Percentiles rank a stretch among this genome's conserved stretches.
phyloP scores from a whole-genome alignment of 1,140 invertebrate species.

The Lepidostoma basale region DNA sequence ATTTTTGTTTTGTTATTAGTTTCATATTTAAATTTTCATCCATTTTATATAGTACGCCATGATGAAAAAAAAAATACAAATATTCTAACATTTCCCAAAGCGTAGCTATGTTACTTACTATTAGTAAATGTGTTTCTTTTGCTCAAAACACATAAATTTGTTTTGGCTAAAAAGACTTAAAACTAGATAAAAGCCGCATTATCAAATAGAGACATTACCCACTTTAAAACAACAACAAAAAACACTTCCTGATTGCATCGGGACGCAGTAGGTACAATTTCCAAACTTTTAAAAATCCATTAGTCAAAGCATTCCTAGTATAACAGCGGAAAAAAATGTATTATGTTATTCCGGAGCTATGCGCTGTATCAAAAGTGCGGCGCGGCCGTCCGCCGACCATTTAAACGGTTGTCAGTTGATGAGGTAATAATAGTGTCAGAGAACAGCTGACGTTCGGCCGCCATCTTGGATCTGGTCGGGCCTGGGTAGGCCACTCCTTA shows the following conservation, averaged over 20 bases:
- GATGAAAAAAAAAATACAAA: too few species aligned
- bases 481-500: constrained; percentile 34
- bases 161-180: too few species aligned
- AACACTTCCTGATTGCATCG: constrained; percentile 3
- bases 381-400: constrained; percentile 2
- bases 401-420: constrained; percentile 35
- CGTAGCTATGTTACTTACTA: too few species aligned
- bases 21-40: too few species aligned
- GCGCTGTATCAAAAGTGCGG: constrained; percentile 22
- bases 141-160: too few species aligned
- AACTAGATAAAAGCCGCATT: too few species aligned
- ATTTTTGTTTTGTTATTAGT: too few species aligned
- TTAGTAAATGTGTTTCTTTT: too few species aligned
- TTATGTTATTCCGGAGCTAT: background rate
- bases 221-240: too few species aligned
- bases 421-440: constrained; percentile 35
- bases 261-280: background rate
- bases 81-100: too few species aligned
- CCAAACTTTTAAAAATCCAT: constrained; percentile 21
- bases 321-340: background rate
- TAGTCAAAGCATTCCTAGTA: background rate
- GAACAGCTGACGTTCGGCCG: constrained; percentile 38
- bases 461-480: constrained; percentile 31
- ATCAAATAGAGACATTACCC: constrained; percentile 11
- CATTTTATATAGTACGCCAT: too few species aligned